Conservation (phyloP, 1,140 invertebrate species). For the Agrypnia vestita region DNA sequence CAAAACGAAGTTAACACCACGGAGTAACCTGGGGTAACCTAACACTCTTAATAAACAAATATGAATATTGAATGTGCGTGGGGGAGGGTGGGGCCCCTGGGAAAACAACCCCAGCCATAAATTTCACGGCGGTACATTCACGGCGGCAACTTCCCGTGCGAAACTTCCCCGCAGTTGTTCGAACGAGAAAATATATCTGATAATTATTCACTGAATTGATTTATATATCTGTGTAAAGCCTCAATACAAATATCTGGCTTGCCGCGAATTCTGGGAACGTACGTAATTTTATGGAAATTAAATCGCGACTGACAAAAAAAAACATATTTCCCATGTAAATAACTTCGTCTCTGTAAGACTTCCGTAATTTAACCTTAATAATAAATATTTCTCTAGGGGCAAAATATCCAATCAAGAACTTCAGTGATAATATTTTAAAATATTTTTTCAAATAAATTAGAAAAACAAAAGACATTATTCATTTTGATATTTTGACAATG, state of each 20-base stretch:
- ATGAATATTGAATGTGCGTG: constrained; percentile 49
- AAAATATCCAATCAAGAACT: no score
- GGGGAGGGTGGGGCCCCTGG: background rate
- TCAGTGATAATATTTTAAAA: no score
- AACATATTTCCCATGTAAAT: no score
- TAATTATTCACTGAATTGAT: background rate
- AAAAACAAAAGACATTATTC: no score
- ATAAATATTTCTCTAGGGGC: no score
- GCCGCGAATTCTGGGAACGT: background rate
- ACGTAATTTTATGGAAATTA: background rate
- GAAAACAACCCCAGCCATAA: constrained; percentile 1
- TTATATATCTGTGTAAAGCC: background rate
- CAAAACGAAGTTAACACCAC: constrained; percentile 3
- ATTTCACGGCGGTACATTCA: constrained; percentile 34
- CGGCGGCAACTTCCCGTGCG: background rate
- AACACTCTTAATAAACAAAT: constrained; percentile 49
- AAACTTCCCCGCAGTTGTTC: constrained; percentile 9
- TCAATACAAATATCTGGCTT: background rate
- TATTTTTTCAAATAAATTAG: no score
- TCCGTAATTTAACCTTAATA: no score
- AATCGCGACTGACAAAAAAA: background rate
- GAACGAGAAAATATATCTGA: background rate
- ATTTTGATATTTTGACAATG: no score
- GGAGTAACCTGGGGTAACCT: background rate
- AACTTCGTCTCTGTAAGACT: no score